Percentiles rank a stretch among this genome's conserved stretches.
These are phyloP conservation scores for Psittacus erithacus DNA, from an alignment of 2,113 vertebrate species.

Conservation along the genomic window DNA sequence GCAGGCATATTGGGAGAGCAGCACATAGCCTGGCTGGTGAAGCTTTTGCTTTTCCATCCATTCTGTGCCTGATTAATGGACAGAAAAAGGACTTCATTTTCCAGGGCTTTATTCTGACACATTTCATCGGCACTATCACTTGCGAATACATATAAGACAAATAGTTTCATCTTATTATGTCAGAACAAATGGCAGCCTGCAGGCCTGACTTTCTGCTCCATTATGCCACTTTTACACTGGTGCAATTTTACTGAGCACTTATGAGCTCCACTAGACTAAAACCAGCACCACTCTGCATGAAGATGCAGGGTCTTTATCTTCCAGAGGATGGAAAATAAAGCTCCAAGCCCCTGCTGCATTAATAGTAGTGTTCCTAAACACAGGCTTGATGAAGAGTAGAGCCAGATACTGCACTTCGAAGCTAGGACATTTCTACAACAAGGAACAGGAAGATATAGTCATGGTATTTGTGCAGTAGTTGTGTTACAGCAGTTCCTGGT, in stretches of 20 bases:
- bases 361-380: neutral
- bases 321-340: neutral
- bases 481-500: neutral
- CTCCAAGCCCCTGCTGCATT: neutral
- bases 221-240: slow-evolving; percentile 27
- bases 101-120: slow-evolving; percentile 55
- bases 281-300: neutral
- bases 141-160: slow-evolving; percentile 1
- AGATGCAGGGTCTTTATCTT: neutral
- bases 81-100: slow-evolving; percentile 50
- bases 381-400: neutral
- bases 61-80: slow-evolving; percentile 53
- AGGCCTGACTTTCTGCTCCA: slow-evolving; percentile 40
- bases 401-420: neutral
- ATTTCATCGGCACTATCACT: slow-evolving; percentile 51
- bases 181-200: slow-evolving; percentile 56
- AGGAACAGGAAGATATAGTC: neutral
- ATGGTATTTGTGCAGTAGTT: neutral
- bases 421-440: neutral
- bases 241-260: slow-evolving; percentile 1
- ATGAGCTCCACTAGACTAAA: slow-evolving; percentile 5
- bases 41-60: slow-evolving; percentile 20
- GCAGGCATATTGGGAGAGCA: neutral
- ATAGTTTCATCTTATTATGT: slow-evolving; percentile 64
- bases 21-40: neutral